Evolutionary conservation across 2,797 vertebrate genomes (phyloP).

Genomic region (Chloroceryle amazona): DNA sequence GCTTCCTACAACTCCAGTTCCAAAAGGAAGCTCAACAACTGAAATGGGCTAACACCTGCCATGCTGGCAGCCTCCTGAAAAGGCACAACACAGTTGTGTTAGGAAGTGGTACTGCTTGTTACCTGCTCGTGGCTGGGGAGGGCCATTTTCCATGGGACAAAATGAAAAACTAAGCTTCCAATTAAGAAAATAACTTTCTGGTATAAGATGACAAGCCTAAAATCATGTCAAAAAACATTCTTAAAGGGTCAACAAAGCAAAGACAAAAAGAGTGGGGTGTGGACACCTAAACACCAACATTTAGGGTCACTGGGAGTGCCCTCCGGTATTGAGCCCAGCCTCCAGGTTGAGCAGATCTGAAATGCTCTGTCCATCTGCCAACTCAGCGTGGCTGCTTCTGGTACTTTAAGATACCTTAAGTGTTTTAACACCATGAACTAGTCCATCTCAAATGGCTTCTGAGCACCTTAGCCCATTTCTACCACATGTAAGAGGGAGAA

Average conservation of each 20-base stretch:
- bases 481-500: not conserved
- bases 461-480: not conserved
- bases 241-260: not conserved
- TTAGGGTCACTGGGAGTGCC: not conserved
- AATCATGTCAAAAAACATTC: not conserved
- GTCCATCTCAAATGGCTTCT: not conserved
- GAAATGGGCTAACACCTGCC: not conserved
- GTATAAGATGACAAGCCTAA: not conserved
- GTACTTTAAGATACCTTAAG: not conserved
- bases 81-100: not conserved
- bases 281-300: fast-evolving
- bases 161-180: not conserved
- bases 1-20: not conserved
- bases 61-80: not conserved
- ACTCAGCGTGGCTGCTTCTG: not conserved
- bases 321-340: not conserved
- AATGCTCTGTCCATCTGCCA: not conserved
- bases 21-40: not conserved
- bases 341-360: not conserved
- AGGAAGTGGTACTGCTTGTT: not conserved
- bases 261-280: not conserved
- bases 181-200: not conserved
- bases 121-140: not conserved
- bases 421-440: not conserved
- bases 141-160: not conserved